Evolutionary conservation across 2,113 vertebrate species (phyloP).

Genomic region (Cercocebus atys): DNA sequence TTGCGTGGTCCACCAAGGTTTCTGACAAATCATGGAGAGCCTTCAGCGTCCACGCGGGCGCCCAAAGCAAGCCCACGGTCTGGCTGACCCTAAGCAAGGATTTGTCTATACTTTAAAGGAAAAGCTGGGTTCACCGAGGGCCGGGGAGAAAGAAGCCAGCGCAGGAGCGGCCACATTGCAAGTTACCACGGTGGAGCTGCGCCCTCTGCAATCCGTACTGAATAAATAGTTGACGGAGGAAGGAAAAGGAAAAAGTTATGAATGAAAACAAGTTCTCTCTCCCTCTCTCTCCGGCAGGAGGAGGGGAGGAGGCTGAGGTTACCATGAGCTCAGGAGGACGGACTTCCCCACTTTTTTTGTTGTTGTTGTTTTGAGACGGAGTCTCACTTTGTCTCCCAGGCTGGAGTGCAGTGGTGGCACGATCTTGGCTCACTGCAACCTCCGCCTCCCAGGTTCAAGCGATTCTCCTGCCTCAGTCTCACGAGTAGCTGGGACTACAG

Average conservation of each 20-base stretch:
- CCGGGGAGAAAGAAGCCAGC: background rate
- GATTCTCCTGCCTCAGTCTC: too few species aligned
- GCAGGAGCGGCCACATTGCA: background rate
- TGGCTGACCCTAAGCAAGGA: background rate
- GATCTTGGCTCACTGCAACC: too few species aligned
- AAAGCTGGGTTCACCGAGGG: background rate
- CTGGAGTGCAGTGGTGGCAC: too few species aligned
- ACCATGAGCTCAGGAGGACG: conserved; percentile 82
- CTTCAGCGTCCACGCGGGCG: background rate
- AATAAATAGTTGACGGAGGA: conserved; percentile 78
- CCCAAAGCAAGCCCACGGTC: background rate
- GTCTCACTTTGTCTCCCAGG: too few species aligned
- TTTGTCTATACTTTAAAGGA: background rate
- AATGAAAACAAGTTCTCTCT: conserved; percentile 91
- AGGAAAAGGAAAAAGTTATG: conserved; percentile 90
- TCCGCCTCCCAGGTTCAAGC: too few species aligned
- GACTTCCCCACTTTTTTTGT: conserved; percentile 70
- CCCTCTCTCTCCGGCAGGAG: conserved; percentile 68
- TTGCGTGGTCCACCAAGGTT: background rate
- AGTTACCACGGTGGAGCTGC: conserved; percentile 53
- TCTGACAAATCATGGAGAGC: background rate
- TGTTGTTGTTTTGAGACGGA: too few species aligned
- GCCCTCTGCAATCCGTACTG: conserved; percentile 76
- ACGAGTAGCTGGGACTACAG: too few species aligned
- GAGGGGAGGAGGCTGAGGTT: conserved; percentile 81